Evolutionary conservation across 1,140 invertebrate species (phyloP).

Genomic region (Plutomurus gul): DNA sequence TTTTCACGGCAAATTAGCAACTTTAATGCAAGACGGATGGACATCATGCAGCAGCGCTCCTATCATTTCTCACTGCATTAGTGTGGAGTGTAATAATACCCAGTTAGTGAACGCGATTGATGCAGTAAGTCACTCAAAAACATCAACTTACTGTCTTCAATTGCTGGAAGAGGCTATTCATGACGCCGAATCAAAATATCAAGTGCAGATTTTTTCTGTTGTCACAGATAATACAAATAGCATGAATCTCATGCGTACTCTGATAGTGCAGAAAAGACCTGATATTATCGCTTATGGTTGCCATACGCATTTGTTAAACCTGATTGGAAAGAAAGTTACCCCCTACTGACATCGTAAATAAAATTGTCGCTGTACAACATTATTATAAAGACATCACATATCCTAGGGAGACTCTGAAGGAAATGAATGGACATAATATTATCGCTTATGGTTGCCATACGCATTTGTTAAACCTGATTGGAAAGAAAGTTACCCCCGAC

Average conservation of each 20-base stretch:
- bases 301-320: slow-evolving; percentile 38
- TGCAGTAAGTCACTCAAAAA: not conserved
- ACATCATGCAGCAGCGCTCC: not conserved
- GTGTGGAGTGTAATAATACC: not conserved
- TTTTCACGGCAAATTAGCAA: slow-evolving; percentile 3
- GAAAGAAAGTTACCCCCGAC: not conserved
- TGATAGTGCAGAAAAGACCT: not conserved
- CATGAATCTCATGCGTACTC: not conserved
- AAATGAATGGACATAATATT: not conserved
- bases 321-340: slow-evolving; percentile 11
- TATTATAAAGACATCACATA: slow-evolving; percentile 30
- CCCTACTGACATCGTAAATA: not conserved
- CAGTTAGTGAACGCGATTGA: slow-evolving; percentile 32
- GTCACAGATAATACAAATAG: slow-evolving; percentile 40
- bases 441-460: slow-evolving; percentile 35
- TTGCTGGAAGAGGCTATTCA: not conserved
- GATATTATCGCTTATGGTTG: slow-evolving; percentile 30
- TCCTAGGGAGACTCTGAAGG: not conserved
- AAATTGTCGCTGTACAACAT: slow-evolving; percentile 3
- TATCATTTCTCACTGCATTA: slow-evolving; percentile 29
- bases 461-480: slow-evolving; percentile 36
- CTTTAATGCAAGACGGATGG: slow-evolving; percentile 44
- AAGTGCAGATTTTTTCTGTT: not conserved
- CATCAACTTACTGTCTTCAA: slow-evolving; percentile 2
- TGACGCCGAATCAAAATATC: not conserved